Conservation (phyloP, 2,797 vertebrate species). For the Syngnathus acus region DNA sequence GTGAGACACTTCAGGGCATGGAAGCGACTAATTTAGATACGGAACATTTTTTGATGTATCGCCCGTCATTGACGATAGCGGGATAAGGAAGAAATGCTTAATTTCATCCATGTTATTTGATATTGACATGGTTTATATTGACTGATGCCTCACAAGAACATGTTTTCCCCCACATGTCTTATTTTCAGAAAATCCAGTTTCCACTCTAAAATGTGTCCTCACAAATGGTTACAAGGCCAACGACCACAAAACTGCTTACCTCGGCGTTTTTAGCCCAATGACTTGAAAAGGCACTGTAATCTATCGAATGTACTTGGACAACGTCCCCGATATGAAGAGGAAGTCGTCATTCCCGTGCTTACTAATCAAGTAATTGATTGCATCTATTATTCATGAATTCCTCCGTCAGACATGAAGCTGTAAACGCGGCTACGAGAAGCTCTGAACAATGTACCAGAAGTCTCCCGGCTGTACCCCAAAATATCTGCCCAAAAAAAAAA, state of each 20-base stretch:
- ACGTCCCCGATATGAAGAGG: constrained; percentile 53
- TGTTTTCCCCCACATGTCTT: neutral
- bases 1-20: constrained; percentile 71
- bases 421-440: constrained; percentile 60
- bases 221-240: constrained; percentile 22
- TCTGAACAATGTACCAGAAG: constrained; percentile 39
- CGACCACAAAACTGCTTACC: constrained; percentile 36
- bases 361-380: constrained; percentile 70
- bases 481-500: too few species aligned
- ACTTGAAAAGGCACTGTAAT: constrained; percentile 57
- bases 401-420: constrained; percentile 63
- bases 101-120: neutral
- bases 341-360: constrained; percentile 61
- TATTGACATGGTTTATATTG: neutral
- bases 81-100: constrained; percentile 15
- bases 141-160: neutral
- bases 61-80: constrained; percentile 49
- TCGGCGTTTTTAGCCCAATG: constrained; percentile 50
- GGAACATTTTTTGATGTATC: constrained; percentile 44
- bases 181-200: neutral
- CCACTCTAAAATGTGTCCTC: constrained; percentile 4
- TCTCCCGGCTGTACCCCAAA: too few species aligned
- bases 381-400: constrained; percentile 70
- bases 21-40: constrained; percentile 68
- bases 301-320: constrained; percentile 53